A percentile compares a stretch with the other conserved stretches of the same genome.
phyloP scores from a whole-genome alignment of 2,113 vertebrate species.

The Otis tarda region DNA sequence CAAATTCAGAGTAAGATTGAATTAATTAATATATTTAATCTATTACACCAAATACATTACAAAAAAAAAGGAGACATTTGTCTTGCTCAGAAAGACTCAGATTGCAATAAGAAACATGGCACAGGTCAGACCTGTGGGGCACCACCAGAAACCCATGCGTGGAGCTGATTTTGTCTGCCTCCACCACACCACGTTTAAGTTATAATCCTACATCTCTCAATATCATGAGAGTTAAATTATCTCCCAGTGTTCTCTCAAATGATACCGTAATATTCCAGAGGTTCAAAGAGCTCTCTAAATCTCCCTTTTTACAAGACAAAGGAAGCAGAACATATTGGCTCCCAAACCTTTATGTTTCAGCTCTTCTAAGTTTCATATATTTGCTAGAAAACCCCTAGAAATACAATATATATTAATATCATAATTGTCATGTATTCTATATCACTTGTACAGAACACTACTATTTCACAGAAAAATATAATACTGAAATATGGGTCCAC shows the following conservation, averaged over 20 bases:
- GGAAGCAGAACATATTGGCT: neutral
- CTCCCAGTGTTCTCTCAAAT: neutral
- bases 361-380: neutral
- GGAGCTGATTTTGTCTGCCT: neutral
- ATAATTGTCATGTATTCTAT: neutral
- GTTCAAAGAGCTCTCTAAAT: neutral
- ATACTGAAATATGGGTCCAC: neutral
- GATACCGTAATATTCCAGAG: neutral
- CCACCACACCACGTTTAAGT: neutral
- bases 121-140: neutral
- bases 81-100: neutral
- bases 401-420: neutral
- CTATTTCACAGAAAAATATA: neutral
- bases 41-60: neutral
- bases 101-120: neutral
- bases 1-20: neutral
- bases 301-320: neutral
- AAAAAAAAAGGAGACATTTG: neutral
- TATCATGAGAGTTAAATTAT: neutral
- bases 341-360: neutral
- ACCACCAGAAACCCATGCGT: neutral
- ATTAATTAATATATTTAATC: neutral
- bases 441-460: neutral
- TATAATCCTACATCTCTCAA: neutral
- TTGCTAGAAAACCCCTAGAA: neutral